phyloP scores from a whole-genome alignment of 2,113 vertebrate species.

The Nyctereutes procyonoides region DNA sequence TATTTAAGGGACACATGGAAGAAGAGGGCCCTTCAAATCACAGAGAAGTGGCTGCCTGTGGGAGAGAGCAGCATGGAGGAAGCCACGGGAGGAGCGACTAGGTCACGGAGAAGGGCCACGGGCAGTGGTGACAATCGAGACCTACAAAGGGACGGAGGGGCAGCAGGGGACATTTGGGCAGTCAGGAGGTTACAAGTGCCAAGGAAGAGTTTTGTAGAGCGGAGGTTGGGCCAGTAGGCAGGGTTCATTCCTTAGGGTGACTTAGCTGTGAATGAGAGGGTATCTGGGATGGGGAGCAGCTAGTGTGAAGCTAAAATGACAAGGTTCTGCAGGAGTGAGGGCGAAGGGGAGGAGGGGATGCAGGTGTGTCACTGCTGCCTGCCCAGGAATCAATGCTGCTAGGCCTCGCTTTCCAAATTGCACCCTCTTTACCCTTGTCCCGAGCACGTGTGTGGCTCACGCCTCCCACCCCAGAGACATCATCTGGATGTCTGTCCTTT shows the following conservation, averaged over 20 bases:
- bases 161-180: neutral
- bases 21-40: neutral
- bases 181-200: neutral
- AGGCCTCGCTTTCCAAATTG: neutral
- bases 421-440: neutral
- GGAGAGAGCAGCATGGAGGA: neutral
- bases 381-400: neutral
- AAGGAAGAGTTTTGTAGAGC: neutral
- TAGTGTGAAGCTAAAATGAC: neutral
- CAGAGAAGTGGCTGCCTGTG: neutral
- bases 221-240: neutral
- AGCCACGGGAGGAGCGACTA: neutral
- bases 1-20: neutral
- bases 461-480: neutral
- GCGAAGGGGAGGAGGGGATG: neutral
- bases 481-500: neutral
- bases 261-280: neutral
- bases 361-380: neutral
- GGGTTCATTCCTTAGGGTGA: neutral
- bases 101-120: neutral
- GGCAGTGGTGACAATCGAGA: neutral
- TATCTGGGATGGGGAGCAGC: neutral
- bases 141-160: neutral
- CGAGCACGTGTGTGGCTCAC: fast-evolving
- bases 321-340: neutral